phyloP scores from a whole-genome alignment of 1,140 invertebrate genomes.

The Hycleus cichorii region DNA sequence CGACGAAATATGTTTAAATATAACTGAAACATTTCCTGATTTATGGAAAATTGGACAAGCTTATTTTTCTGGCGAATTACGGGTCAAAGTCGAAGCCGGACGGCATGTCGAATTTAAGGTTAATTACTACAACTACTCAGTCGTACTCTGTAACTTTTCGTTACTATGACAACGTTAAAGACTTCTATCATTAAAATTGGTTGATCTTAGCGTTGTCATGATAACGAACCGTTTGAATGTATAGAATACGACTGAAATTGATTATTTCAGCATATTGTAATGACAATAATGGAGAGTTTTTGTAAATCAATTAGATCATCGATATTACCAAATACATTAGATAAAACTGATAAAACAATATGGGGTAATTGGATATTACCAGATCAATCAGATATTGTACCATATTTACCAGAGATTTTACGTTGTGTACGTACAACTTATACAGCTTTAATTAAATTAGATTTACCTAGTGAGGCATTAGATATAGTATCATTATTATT shows the following conservation, averaged over 20 bases:
- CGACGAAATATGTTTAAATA: conserved; percentile 63
- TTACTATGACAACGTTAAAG: no score
- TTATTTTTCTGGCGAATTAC: conserved; percentile 79
- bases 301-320: conserved; percentile 57
- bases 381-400: conserved; percentile 49
- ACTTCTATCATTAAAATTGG: no score
- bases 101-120: conserved; percentile 68
- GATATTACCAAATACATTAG: conserved; percentile 53
- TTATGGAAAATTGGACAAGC: conserved; percentile 84
- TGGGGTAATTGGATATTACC: conserved; percentile 41
- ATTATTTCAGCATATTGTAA: conserved; percentile 49
- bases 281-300: conserved; percentile 58
- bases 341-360: conserved; percentile 40
- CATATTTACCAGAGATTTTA: conserved; percentile 75
- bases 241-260: no score
- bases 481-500: conserved; percentile 77
- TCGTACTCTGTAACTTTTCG: no score
- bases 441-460: conserved; percentile 60
- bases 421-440: conserved; percentile 63
- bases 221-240: no score
- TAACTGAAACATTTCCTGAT: conserved; percentile 68
- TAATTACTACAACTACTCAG: conserved; percentile 4
- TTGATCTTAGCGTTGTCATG: no score
- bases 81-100: conserved; percentile 59
- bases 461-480: conserved; percentile 72